These are phyloP conservation scores for Prosapia bicincta DNA, from an alignment of 2,888 invertebrate genomes.

Conservation along the genomic window DNA sequence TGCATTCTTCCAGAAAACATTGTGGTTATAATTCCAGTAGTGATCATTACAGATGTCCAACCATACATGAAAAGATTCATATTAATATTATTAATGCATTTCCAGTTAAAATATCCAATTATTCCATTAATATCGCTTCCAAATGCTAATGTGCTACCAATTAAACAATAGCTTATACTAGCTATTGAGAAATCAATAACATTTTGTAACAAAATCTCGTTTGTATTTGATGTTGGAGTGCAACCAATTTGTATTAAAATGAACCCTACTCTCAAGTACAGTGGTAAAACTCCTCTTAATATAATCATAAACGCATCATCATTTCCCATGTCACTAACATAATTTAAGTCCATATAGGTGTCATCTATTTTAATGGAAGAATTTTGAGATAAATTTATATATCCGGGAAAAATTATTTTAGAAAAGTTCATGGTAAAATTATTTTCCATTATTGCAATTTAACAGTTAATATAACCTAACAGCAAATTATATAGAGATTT, in stretches of 20 bases:
- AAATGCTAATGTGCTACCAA: not conserved
- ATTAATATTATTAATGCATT: not conserved
- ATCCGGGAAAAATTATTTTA: too few species aligned
- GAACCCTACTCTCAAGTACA: conserved; percentile 1
- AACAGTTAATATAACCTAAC: too few species aligned
- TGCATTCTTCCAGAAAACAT: not conserved
- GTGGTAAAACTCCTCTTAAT: not conserved
- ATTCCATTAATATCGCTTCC: not conserved
- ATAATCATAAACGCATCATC: not conserved
- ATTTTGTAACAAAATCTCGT: not conserved
- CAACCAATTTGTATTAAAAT: not conserved
- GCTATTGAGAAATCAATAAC: not conserved
- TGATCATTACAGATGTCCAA: not conserved
- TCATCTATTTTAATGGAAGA: not conserved
- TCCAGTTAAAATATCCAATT: not conserved
- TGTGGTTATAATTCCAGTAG: not conserved
- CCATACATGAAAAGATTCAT: not conserved
- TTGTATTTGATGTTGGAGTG: not conserved
- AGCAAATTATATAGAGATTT: too few species aligned
- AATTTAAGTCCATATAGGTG: not conserved
- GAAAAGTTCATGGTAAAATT: too few species aligned
- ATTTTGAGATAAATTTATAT: not conserved
- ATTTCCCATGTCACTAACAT: not conserved
- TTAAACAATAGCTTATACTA: not conserved
- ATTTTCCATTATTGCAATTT: too few species aligned